Evolutionary conservation across 2,888 invertebrate genomes (phyloP).

Genomic region (Erpobdella octoculata): DNA sequence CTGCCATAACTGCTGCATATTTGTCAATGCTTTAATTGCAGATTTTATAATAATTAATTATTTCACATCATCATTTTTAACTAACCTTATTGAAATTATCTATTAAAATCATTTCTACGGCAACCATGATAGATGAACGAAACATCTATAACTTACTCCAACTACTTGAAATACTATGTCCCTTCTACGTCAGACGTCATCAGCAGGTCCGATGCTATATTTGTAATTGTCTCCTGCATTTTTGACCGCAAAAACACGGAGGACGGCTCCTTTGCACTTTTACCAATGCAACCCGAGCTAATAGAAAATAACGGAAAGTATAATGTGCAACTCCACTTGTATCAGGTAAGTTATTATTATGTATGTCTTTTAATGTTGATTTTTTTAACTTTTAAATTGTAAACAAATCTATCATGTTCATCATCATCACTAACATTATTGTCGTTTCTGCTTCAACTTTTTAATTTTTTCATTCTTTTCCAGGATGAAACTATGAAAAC

Average conservation of each 20-base stretch:
- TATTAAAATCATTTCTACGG: too few species aligned
- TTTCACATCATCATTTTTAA: too few species aligned
- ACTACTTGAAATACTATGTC: conserved; percentile 41
- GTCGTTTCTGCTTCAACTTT: not conserved
- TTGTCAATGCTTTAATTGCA: too few species aligned
- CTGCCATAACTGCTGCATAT: too few species aligned
- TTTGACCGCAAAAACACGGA: conserved; percentile 40
- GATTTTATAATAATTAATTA: too few species aligned
- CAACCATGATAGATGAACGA: conserved; percentile 41
- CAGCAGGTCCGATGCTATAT: conserved; percentile 42
- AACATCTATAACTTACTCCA: conserved; percentile 45
- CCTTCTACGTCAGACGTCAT: conserved; percentile 36
- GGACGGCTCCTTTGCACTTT: conserved; percentile 32
- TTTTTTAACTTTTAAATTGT: not conserved
- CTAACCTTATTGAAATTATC: too few species aligned
- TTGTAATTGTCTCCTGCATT: conserved; percentile 42
- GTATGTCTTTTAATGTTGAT: not conserved
- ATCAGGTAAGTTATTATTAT: not conserved
- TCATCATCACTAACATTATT: not conserved
- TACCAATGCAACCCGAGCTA: conserved; percentile 23
- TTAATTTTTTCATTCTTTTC: not conserved
- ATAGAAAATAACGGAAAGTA: conserved; percentile 30
- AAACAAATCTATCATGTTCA: not conserved
- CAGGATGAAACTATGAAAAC: not conserved
- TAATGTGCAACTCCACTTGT: not conserved